phyloP scores from a whole-genome alignment of 2,797 vertebrate genomes.

The Falco novaeseelandiae region DNA sequence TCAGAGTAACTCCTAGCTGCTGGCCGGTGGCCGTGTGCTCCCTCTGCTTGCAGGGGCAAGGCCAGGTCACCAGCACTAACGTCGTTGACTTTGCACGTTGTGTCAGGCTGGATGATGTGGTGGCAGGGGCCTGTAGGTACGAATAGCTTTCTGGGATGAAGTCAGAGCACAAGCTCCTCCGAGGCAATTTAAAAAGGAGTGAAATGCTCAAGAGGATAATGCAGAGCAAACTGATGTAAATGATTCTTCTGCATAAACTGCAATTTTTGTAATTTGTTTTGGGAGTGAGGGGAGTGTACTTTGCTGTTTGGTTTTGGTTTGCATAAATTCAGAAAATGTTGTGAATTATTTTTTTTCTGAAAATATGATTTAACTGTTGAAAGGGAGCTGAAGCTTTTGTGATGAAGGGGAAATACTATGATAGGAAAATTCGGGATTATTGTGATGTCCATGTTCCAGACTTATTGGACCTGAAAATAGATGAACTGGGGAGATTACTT shows the following conservation, averaged over 20 bases:
- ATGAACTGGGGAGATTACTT: constrained; percentile 41
- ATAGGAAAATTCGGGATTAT: background rate
- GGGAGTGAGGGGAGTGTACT: background rate
- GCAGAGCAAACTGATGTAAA: background rate
- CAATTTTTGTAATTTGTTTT: background rate
- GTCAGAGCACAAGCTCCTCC: background rate
- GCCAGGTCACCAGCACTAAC: accelerated
- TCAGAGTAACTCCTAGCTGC: accelerated
- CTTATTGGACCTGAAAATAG: background rate
- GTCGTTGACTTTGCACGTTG: accelerated
- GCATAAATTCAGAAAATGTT: background rate
- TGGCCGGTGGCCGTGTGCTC: accelerated
- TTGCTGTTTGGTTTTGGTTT: background rate
- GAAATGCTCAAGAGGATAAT: background rate
- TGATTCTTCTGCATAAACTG: background rate
- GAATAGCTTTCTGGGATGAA: background rate
- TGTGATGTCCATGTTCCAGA: background rate
- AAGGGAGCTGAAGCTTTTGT: background rate
- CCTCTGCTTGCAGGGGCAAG: background rate
- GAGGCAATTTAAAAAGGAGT: background rate
- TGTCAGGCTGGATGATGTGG: accelerated
- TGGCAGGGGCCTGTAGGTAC: background rate
- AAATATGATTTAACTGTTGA: background rate
- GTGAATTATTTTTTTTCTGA: background rate
- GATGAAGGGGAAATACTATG: background rate